These are phyloP conservation scores for Scolopax bukidnonensis DNA, from an alignment of 2,797 vertebrate species.

Conservation along the genomic window DNA sequence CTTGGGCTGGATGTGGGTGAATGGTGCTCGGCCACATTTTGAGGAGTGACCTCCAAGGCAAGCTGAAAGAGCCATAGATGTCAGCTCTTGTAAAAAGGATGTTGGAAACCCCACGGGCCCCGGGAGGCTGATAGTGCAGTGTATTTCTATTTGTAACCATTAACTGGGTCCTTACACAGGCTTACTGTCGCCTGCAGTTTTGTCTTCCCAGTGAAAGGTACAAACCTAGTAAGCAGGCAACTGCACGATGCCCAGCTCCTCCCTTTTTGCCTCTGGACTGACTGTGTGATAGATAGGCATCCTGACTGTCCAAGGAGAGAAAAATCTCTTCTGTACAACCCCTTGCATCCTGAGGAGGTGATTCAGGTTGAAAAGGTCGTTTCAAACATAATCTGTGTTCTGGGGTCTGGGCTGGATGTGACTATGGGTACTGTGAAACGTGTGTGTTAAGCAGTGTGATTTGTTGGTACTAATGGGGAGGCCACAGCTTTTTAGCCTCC, in stretches of 20 bases:
- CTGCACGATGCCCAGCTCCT: not conserved
- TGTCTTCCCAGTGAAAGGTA: not conserved
- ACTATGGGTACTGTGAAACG: not conserved
- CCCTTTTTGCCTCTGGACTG: not conserved
- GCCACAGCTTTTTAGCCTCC: not conserved
- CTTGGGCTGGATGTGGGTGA: not conserved
- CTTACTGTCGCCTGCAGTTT: not conserved
- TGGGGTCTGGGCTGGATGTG: not conserved
- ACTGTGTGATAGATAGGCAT: not conserved
- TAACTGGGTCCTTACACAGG: not conserved
- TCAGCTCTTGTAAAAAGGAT: not conserved
- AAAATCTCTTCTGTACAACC: not conserved
- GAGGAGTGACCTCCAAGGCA: not conserved
- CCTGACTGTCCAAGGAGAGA: not conserved
- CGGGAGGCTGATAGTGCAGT: not conserved
- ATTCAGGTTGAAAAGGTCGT: not conserved
- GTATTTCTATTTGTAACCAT: not conserved
- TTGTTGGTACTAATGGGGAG: not conserved
- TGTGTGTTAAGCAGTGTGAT: not conserved
- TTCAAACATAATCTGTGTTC: not conserved
- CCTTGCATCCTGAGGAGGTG: not conserved
- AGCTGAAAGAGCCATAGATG: not conserved
- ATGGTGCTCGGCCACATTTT: fast-evolving
- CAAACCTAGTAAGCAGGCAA: not conserved
- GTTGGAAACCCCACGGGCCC: not conserved